Conservation (phyloP, 2,797 vertebrate genomes). For the Muraenolepis orangiensis region DNA sequence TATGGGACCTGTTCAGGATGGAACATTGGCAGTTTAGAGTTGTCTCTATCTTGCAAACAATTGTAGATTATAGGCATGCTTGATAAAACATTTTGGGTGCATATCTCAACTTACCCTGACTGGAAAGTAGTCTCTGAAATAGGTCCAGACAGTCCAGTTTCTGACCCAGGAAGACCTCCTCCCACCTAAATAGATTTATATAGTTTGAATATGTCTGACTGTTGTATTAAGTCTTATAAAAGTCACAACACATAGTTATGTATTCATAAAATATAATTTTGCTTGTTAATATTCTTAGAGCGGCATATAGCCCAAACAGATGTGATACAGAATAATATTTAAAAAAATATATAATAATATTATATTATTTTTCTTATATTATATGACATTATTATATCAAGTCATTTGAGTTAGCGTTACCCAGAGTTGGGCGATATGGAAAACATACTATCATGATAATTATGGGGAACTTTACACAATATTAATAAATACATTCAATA, state of each 20-base stretch:
- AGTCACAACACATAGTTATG: background rate
- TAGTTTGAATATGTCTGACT: background rate
- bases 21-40: no score
- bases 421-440: no score
- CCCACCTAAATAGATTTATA: conserved; percentile 74
- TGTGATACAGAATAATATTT: background rate
- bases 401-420: no score
- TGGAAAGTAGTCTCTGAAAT: conserved; percentile 96
- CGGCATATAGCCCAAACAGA: background rate
- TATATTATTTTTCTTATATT: no score
- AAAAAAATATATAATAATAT: background rate
- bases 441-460: no score
- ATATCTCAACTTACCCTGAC: conserved; percentile 79
- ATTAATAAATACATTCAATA: no score
- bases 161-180: conserved; percentile 94
- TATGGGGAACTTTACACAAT: no score
- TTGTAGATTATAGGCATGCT: background rate
- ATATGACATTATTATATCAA: no score
- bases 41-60: background rate
- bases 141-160: conserved; percentile 91
- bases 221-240: background rate
- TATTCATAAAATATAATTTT: background rate
- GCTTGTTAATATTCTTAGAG: background rate
- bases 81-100: background rate
- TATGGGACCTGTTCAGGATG: background rate